Conservation (phyloP, 2,797 vertebrate genomes). For the Rhinatrema bivittatum region DNA sequence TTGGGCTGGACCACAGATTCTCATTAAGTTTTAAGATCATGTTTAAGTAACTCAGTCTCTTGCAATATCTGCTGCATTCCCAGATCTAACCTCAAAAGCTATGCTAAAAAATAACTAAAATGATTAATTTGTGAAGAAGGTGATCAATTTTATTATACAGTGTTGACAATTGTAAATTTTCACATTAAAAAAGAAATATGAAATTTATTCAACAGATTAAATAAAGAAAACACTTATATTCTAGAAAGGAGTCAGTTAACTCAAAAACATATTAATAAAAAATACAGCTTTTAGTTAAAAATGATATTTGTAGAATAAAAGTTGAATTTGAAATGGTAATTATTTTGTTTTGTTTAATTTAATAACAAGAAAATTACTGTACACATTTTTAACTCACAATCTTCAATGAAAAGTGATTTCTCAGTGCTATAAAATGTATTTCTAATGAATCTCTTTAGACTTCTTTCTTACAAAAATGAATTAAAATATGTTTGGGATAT, state of each 20-base stretch:
- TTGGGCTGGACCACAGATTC: no score
- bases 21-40: no score
- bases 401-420: constrained; percentile 56
- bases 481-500: no score
- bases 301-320: constrained; percentile 59
- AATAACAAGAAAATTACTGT: constrained; percentile 62
- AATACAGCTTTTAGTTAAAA: constrained; percentile 51
- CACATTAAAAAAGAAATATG: constrained; percentile 55
- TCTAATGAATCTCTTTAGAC: neutral
- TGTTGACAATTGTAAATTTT: constrained; percentile 45
- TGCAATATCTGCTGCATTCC: constrained; percentile 1
- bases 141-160: constrained; percentile 40
- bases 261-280: constrained; percentile 52
- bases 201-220: constrained; percentile 77
- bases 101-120: constrained; percentile 9
- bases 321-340: constrained; percentile 44
- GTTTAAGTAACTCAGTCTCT: no score
- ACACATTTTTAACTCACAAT: constrained; percentile 58
- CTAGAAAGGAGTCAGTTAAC: constrained; percentile 53
- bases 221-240: constrained; percentile 72
- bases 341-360: constrained; percentile 26
- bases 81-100: neutral
- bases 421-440: constrained; percentile 55
- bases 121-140: constrained; percentile 12
- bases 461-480: constrained; percentile 3